A percentile compares a stretch with the other conserved stretches of the same genome.
These are phyloP conservation scores for Lutraria rhynchaena DNA, from an alignment of 1,140 invertebrate species.

Conservation along the genomic window DNA sequence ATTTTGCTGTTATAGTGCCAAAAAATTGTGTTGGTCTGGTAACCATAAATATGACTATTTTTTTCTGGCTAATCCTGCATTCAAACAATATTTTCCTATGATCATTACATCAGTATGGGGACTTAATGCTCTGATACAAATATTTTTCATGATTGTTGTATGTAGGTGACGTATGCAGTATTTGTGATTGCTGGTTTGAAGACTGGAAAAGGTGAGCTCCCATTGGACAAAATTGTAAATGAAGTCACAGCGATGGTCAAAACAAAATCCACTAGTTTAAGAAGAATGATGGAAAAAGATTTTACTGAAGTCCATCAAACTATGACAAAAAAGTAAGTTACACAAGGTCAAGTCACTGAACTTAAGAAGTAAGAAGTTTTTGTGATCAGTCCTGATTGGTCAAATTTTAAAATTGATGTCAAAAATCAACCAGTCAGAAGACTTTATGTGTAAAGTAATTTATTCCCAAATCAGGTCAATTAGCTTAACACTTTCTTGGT, in stretches of 20 bases:
- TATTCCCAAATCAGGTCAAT: not conserved
- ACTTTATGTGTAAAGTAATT: not conserved
- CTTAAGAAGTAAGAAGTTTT: not conserved
- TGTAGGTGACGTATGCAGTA: constrained; percentile 30
- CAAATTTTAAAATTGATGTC: not conserved
- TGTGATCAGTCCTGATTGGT: not conserved
- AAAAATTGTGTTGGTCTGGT: too few relatives aligned
- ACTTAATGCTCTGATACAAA: too few relatives aligned
- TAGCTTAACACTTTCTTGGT: not conserved
- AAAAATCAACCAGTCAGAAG: not conserved
- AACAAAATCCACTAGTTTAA: not conserved
- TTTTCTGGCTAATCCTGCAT: too few relatives aligned
- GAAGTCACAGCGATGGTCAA: constrained; percentile 1
- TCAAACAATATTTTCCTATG: too few relatives aligned
- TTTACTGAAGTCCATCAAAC: not conserved
- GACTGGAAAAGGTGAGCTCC: not conserved
- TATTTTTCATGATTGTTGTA: too few relatives aligned
- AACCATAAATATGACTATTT: too few relatives aligned
- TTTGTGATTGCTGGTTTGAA: constrained; percentile 33
- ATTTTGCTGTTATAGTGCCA: too few relatives aligned
- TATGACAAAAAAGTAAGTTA: not conserved
- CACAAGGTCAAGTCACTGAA: not conserved
- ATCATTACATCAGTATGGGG: too few relatives aligned
- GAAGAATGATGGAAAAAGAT: constrained; percentile 3
- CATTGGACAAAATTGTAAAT: constrained; percentile 11